These are phyloP conservation scores for Sebastes umbrosus DNA, from an alignment of 2,797 vertebrate species.

Conservation along the genomic window DNA sequence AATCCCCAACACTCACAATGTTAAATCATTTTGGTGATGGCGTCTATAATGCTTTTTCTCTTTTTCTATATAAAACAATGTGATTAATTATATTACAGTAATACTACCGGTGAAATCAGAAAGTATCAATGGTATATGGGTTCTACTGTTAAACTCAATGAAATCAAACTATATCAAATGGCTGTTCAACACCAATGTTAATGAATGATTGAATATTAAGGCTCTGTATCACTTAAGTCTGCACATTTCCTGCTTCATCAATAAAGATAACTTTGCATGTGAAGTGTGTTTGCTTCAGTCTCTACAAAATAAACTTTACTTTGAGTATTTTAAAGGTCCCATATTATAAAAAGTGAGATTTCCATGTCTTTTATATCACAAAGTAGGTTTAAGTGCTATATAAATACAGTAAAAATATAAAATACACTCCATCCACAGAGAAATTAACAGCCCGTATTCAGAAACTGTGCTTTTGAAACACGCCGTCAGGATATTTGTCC, in stretches of 20 bases:
- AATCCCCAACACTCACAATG: not conserved
- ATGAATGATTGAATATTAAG: not conserved
- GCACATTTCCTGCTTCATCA: not conserved
- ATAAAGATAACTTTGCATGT: not conserved
- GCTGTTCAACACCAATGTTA: not conserved
- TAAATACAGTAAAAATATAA: no score
- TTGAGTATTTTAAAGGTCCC: no score
- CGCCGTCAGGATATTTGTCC: no score
- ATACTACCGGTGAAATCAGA: not conserved
- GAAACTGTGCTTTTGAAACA: no score
- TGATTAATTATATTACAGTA: not conserved
- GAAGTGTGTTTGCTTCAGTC: not conserved
- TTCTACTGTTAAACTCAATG: not conserved
- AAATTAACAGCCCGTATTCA: no score
- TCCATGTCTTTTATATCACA: no score
- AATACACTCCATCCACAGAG: no score
- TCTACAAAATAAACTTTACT: no score
- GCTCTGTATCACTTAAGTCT: not conserved
- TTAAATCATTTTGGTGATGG: not conserved
- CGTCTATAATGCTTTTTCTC: no score
- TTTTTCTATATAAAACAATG: not conserved
- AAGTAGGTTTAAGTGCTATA: no score
- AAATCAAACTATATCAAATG: not conserved
- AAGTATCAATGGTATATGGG: not conserved
- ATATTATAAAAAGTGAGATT: no score